These are phyloP conservation scores for Heliconius aoede DNA, from an alignment of 2,888 invertebrate genomes.

Conservation along the genomic window DNA sequence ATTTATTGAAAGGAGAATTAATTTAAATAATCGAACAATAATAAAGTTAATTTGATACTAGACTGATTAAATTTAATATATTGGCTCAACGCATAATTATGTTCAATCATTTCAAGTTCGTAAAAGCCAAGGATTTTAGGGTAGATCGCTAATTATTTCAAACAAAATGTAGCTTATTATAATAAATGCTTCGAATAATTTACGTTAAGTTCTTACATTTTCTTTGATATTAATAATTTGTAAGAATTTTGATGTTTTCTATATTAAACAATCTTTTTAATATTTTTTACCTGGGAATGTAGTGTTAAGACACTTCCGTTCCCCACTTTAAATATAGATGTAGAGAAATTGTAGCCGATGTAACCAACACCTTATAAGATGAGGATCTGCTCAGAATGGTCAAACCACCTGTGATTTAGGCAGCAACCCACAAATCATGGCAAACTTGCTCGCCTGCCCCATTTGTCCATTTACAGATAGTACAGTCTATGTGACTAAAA, in stretches of 20 bases:
- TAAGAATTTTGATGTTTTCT: neutral
- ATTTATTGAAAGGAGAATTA: neutral
- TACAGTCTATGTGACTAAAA: neutral
- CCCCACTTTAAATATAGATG: neutral
- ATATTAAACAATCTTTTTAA: neutral
- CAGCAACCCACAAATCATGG: neutral
- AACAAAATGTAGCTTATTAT: conserved; percentile 5
- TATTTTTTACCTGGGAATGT: neutral
- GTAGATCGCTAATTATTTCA: conserved; percentile 9
- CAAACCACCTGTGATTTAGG: neutral
- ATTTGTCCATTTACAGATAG: too few species aligned
- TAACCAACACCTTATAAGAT: too few species aligned
- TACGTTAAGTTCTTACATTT: neutral
- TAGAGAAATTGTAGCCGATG: too few species aligned
- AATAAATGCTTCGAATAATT: conserved; percentile 3
- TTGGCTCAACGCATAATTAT: conserved; percentile 14
- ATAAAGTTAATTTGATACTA: neutral
- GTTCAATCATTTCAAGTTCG: conserved; percentile 13
- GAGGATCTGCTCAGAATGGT: too few species aligned
- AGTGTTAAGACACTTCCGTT: neutral
- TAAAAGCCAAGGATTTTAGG: conserved; percentile 4
- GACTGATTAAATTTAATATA: conserved; percentile 9
- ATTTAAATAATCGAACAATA: conserved; percentile 6
- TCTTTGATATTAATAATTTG: neutral
- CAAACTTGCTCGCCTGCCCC: neutral